Evolutionary conservation across 2,797 vertebrate species (phyloP).

Genomic region (Psittacula derbiana): DNA sequence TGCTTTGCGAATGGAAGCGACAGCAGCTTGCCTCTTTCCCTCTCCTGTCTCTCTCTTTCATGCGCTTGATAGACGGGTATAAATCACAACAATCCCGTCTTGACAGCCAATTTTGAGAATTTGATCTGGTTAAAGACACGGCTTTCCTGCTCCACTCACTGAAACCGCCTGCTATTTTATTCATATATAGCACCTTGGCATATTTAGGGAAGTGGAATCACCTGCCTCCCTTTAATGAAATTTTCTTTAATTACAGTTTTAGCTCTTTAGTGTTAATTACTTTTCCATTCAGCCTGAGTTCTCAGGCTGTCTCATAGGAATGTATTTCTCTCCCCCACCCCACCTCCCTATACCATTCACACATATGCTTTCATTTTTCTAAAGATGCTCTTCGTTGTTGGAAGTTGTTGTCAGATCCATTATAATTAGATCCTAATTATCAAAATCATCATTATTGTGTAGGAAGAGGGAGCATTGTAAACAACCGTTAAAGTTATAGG

Average conservation of each 20-base stretch:
- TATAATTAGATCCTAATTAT: constrained; percentile 67
- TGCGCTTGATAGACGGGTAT: constrained; percentile 94
- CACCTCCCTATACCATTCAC: not conserved
- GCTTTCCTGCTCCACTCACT: constrained; percentile 80
- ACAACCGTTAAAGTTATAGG: constrained; percentile 49
- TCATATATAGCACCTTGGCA: constrained; percentile 78
- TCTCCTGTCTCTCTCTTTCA: constrained; percentile 70
- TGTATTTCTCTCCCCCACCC: not conserved
- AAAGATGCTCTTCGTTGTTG: constrained; percentile 61
- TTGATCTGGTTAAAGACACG: constrained; percentile 99
- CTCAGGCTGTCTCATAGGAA: constrained; percentile 65
- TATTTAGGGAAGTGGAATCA: constrained; percentile 87
- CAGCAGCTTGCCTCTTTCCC: constrained; percentile 83
- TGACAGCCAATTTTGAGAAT: constrained; percentile 99
- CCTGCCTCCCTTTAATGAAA: constrained; percentile 93
- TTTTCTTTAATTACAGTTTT: constrained; percentile 93
- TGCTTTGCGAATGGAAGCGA: constrained; percentile 88
- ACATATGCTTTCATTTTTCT: constrained; percentile 60
- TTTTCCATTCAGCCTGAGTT: constrained; percentile 75
- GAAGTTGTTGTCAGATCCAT: constrained; percentile 65
- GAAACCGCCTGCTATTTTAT: constrained; percentile 75
- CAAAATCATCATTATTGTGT: constrained; percentile 63
- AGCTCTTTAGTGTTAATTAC: constrained; percentile 84
- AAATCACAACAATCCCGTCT: constrained; percentile 95
- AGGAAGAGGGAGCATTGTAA: constrained; percentile 23